Conservation (phyloP, 1,140 invertebrate genomes). For the Steinernema feltiae region DNA sequence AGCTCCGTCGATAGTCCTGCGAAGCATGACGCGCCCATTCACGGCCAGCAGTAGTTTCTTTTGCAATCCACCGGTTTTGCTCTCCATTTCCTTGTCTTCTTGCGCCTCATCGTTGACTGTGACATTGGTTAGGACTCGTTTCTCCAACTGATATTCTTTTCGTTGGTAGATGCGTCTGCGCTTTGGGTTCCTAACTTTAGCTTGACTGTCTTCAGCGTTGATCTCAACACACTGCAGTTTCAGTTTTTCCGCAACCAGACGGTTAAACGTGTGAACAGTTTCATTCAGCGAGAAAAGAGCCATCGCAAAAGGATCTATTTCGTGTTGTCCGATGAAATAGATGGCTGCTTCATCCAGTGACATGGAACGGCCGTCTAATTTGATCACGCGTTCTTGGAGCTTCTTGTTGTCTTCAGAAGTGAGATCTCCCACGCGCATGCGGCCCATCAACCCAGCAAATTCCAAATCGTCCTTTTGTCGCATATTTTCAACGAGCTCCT, state of each 20-base stretch:
- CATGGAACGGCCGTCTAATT: too few species aligned
- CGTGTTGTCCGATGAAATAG: background rate
- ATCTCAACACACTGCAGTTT: background rate
- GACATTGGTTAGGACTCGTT: background rate
- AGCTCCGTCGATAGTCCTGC: background rate
- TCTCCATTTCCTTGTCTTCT: background rate
- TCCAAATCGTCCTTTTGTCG: constrained; percentile 16
- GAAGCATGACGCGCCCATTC: constrained; percentile 10
- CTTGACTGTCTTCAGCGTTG: background rate
- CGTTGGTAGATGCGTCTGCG: background rate
- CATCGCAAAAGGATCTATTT: background rate
- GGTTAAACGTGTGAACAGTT: background rate
- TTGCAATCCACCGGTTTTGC: background rate
- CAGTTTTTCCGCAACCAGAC: background rate
- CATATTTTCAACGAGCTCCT: constrained; percentile 18
- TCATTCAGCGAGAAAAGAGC: constrained; percentile 5
- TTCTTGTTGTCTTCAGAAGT: background rate
- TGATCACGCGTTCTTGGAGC: constrained; percentile 6
- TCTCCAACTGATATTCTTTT: background rate
- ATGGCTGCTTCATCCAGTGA: background rate
- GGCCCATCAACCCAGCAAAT: constrained; percentile 1
- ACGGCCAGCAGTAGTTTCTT: background rate
- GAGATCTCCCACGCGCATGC: background rate
- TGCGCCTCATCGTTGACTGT: background rate
- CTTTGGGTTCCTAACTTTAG: background rate